Percentiles rank a stretch among this genome's conserved stretches.
phyloP scores from a whole-genome alignment of 2,113 vertebrate genomes.

The Podarcis cretensis region DNA sequence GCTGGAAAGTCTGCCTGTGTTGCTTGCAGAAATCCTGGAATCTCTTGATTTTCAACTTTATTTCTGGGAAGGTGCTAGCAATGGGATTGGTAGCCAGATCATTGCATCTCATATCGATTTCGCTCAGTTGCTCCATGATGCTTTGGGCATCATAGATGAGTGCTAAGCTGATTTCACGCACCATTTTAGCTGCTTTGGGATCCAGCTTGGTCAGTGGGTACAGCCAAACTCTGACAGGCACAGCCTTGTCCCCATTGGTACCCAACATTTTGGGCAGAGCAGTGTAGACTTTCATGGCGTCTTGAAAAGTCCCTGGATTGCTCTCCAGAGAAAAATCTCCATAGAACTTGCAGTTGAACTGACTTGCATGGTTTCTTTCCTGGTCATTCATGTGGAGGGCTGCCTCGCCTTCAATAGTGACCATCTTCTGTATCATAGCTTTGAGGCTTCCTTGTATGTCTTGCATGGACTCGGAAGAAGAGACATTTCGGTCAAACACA shows the following conservation, averaged over 20 bases:
- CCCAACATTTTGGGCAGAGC: slow-evolving; percentile 60
- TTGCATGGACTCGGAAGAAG: not conserved
- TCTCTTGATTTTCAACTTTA: slow-evolving; percentile 32
- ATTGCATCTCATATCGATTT: slow-evolving; percentile 51
- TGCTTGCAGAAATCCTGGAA: slow-evolving; percentile 39
- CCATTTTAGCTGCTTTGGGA: slow-evolving; percentile 53
- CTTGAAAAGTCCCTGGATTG: slow-evolving; percentile 51
- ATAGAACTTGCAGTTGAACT: slow-evolving; percentile 26
- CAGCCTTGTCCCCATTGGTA: slow-evolving; percentile 39
- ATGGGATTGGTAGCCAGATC: slow-evolving; percentile 39
- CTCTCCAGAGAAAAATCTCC: slow-evolving; percentile 61
- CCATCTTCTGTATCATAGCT: not conserved
- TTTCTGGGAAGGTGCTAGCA: slow-evolving; percentile 49
- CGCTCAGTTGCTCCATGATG: slow-evolving; percentile 48
- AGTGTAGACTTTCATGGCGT: slow-evolving; percentile 64
- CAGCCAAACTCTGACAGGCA: slow-evolving; percentile 73
- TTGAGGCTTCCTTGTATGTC: not conserved
- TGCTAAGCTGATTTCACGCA: slow-evolving; percentile 50
- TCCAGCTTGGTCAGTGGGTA: slow-evolving; percentile 64
- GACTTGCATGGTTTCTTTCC: not conserved
- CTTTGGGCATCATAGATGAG: slow-evolving; percentile 35
- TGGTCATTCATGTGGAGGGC: not conserved
- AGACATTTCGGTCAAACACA: slow-evolving; percentile 34
- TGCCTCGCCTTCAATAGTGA: not conserved
- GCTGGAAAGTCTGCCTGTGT: slow-evolving; percentile 12